Evolutionary conservation across 92 coral and sea anemone species (phyloP), one percentile per base, ranked within the genome.

Genomic region (Parazoanthus darwini): DNA sequence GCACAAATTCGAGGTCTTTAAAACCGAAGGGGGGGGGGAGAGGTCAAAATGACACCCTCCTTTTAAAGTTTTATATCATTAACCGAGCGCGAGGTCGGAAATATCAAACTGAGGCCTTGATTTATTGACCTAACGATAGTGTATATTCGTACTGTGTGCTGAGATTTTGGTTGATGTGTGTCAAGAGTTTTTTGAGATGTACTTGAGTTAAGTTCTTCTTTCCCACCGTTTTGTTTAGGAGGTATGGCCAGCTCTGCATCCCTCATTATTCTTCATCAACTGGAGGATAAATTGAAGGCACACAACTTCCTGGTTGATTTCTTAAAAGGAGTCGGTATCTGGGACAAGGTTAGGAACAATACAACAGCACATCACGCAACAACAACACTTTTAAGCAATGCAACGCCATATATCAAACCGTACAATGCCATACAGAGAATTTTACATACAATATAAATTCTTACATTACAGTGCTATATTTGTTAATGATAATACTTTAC

Each of bases 201-300:
- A 20, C 6, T 0, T 63, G 8, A 48, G 35, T 68, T 18, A 8
- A 22, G 25, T 68, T 33, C 35, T 9, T 9, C 5, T 33, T 33
- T 10, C 42, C 46, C 38, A 74, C n/a, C 20, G 8, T 36, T 23
- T 74, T 14, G 22, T 54, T 35, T 89, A 97, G 99, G 98, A 67
- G 93, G 97, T 79, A 92, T 96, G 51, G 93, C 99, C 1, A 91
- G 95, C 23, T 95, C 99, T 36, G 92, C 99, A 58, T 97, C 99
- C 35, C 90, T 97, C 44, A 97, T 97, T 88, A 95, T 97, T 80
- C 93, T 95, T 70, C 97, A 97, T 79, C 99, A 97, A 80, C 90
- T 97, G 81, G 97, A 97, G 86, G 99, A 97, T 88, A 97, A 97
- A 86, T 91, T 97, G 50, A 97, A 95, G 88, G 99, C 98, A 6